Evolutionary conservation across 2,888 invertebrate genomes (phyloP), one percentile per base, ranked within the genome.

Genomic region (Diogma glabrata): DNA sequence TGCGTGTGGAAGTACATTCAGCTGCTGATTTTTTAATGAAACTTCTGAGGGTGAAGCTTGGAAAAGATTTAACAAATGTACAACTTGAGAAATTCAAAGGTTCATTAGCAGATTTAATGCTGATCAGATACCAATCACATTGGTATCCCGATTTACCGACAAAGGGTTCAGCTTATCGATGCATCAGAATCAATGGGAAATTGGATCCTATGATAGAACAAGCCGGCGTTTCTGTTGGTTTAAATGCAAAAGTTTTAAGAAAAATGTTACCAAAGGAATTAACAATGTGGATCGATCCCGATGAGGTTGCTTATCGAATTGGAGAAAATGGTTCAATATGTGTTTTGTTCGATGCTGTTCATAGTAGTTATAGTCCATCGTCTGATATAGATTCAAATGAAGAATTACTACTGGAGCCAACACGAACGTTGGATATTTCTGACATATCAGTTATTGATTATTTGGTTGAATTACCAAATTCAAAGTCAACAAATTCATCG

Each of bases 241-340:
- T 82, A 33, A 66, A 73, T 54, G 77, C 79, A 55, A 71, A 75
- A 54, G 69, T 76, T 57, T 69, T 82, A 53, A 74, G 76, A 52
- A 51, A 54, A 51, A 50, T 54, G 51, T 75, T 84, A 56, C 84
- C 84, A 22, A 74, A 75, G 59, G 84, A 85, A 68, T 72, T 85
- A 14, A 84, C 84, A 24, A 76, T 85, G 69, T 85, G 85, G 85
- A 81, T 85, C 56, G 85, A 85, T 63, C 85, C 84, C 3, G 72
- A 73, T 58, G 84, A 84, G 69, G 85, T 85, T 8, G 76, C 77
- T 10, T 81, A 79, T 65, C 67, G 81, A 59, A 77, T 80, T 59
- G 79, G 79, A 20, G 79, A 80, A 61, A 77, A 78, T 60, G 79
- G 79, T 20, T 77, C 77, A 57, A 77, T 79, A 56, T 78, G 78